Conservation (phyloP, 2,797 vertebrate species). For the Eutrigla gurnardus region DNA sequence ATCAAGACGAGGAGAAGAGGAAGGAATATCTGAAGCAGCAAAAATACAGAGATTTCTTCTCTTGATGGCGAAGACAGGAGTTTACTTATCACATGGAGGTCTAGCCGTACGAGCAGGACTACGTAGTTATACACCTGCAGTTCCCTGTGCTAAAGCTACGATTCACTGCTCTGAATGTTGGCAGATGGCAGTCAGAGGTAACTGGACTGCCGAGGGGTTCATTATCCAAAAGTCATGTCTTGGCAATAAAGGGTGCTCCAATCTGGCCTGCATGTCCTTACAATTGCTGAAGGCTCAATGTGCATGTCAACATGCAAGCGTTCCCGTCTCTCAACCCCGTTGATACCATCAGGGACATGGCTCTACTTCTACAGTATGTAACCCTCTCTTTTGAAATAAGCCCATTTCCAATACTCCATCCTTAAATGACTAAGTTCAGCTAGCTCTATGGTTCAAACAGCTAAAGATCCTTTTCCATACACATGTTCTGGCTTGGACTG, state of each 20-base stretch:
- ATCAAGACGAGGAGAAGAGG: conserved; percentile 23
- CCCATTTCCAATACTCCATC: too few species aligned
- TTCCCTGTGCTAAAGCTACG: not conserved
- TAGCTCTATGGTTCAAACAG: too few species aligned
- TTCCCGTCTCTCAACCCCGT: not conserved
- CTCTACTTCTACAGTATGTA: too few species aligned
- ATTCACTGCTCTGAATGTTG: not conserved
- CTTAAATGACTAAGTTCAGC: too few species aligned
- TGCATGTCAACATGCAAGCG: not conserved
- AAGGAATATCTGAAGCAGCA: conserved; percentile 20
- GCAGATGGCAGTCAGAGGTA: conserved; percentile 13
- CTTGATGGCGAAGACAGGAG: conserved; percentile 4
- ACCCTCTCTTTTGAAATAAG: too few species aligned
- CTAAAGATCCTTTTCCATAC: too few species aligned
- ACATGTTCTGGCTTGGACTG: too few species aligned
- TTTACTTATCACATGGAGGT: conserved; percentile 11
- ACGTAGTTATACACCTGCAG: not conserved
- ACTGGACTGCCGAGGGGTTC: conserved; percentile 11
- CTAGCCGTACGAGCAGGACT: not conserved
- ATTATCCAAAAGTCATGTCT: conserved; percentile 1
- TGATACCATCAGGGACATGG: not conserved
- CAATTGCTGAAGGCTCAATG: not conserved
- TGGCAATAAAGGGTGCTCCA: not conserved
- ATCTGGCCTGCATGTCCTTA: not conserved
- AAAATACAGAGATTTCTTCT: conserved; percentile 30